These are phyloP conservation scores for Stomatorhinus ivindoensis DNA, from an alignment of 2,113 vertebrate genomes.

Conservation along the genomic window DNA sequence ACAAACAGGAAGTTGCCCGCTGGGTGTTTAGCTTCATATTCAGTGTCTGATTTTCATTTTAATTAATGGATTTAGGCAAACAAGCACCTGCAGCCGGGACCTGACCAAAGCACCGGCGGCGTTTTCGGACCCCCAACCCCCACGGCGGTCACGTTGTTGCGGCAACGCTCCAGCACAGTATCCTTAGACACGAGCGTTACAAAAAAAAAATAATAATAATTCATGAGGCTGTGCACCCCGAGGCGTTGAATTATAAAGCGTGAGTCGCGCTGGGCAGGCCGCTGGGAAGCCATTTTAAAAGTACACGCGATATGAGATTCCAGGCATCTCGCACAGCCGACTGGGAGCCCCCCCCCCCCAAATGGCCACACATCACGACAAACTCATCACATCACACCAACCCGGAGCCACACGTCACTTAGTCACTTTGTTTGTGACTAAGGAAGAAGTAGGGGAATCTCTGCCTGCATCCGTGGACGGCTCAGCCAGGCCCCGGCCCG, in stretches of 20 bases:
- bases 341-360: background rate
- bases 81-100: constrained; percentile 26
- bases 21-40: constrained; percentile 44
- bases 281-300: background rate
- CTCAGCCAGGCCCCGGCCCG: background rate
- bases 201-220: constrained; percentile 22
- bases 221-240: constrained; percentile 20
- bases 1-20: constrained; percentile 40
- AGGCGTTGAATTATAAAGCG: constrained; percentile 21
- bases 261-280: background rate
- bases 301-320: background rate
- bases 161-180: background rate
- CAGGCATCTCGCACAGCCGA: background rate
- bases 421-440: background rate
- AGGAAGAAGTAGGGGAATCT: background rate
- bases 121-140: background rate
- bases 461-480: background rate
- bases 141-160: background rate
- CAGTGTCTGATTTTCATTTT: constrained; percentile 43
- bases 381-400: background rate
- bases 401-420: background rate
- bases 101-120: background rate
- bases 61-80: constrained; percentile 48
- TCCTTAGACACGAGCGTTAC: background rate
- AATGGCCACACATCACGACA: background rate